Conservation (phyloP, 92 coral and sea anemone species). For the Blastomussa wellsi region DNA sequence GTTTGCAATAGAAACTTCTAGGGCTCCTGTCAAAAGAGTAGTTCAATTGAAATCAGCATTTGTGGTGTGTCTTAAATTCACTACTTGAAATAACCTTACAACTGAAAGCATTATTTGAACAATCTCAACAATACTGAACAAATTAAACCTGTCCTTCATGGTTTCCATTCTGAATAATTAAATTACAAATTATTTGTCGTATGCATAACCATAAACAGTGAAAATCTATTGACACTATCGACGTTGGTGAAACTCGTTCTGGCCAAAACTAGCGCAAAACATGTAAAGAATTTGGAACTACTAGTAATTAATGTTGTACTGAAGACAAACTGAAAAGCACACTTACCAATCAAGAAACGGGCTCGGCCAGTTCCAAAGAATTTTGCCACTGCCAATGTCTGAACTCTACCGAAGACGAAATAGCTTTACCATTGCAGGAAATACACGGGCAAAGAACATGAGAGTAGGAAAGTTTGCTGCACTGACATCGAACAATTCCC, state of each 20-base stretch:
- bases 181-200: not conserved
- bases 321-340: not conserved
- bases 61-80: not conserved
- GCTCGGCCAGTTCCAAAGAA: slow-evolving; percentile 16
- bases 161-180: not conserved
- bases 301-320: slow-evolving; percentile 9
- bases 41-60: slow-evolving; percentile 1
- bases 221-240: too few relatives aligned
- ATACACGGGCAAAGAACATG: slow-evolving; percentile 30
- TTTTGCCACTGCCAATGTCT: slow-evolving; percentile 40
- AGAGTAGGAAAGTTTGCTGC: slow-evolving; percentile 25
- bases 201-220: not conserved
- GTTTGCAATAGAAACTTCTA: slow-evolving; percentile 51
- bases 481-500: slow-evolving; percentile 29
- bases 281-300: slow-evolving; percentile 17
- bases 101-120: too few relatives aligned
- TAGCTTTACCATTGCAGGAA: slow-evolving; percentile 22
- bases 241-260: too few relatives aligned
- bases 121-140: too few relatives aligned
- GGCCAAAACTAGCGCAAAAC: too few relatives aligned
- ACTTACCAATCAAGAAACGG: slow-evolving; percentile 35
- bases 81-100: too few relatives aligned
- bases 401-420: slow-evolving; percentile 40
- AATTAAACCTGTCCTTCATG: not conserved
- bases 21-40: slow-evolving; percentile 42